Percentiles rank a stretch among this genome's conserved stretches.
Conservation (phyloP, 2,888 invertebrate genomes). For the Thumatha senex region DNA sequence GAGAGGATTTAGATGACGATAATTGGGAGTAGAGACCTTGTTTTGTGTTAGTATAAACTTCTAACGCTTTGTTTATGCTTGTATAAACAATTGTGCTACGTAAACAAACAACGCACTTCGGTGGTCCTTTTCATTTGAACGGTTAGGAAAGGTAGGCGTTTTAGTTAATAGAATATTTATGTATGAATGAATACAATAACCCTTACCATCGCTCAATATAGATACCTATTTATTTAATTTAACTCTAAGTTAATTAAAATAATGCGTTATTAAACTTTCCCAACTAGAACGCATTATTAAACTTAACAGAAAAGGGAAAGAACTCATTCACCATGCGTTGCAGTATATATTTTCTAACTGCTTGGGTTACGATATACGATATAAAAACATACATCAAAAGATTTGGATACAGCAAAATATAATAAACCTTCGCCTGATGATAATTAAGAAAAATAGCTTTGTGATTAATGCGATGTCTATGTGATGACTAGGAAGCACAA, state of each 20-base stretch:
- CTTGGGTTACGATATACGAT: too few species aligned
- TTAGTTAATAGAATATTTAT: neutral
- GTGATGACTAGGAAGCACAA: too few species aligned
- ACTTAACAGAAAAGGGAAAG: neutral
- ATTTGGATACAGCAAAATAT: too few species aligned
- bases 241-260: neutral
- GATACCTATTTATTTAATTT: neutral
- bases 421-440: too few species aligned
- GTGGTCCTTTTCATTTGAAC: constrained; percentile 2
- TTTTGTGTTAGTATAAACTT: constrained; percentile 37
- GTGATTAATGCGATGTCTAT: too few species aligned
- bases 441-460: too few species aligned
- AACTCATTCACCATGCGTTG: too few species aligned
- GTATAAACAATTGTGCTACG: constrained; percentile 18
- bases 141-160: constrained; percentile 16
- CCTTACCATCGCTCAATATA: neutral
- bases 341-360: too few species aligned
- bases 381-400: too few species aligned
- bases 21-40: constrained; percentile 37
- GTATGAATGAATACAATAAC: too few species aligned
- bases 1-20: constrained; percentile 42
- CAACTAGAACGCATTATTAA: too few species aligned
- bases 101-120: constrained; percentile 11
- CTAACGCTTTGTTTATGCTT: constrained; percentile 19
- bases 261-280: too few species aligned